Base-by-base conservation (phyloP, 2,888 invertebrate genomes). In the Chrysotoxum bicinctum region DNA sequence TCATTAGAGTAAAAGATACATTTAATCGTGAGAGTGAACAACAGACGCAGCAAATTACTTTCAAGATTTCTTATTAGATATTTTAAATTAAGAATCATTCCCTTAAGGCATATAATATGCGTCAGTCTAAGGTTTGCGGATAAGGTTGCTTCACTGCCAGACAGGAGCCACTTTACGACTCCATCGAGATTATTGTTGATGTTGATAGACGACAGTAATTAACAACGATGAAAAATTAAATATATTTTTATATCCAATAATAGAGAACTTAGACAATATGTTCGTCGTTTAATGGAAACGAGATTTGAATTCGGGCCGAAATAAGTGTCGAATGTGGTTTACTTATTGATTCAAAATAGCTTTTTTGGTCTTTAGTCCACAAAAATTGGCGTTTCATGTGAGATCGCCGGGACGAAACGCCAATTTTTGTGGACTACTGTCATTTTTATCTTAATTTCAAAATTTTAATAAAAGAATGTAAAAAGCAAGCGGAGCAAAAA, bases 71-170 rank as follows among this genome's bases (percentile, higher is more conserved):
- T 66, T 58, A 54, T 48, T 12, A 73, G 66, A 73, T 76, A 76
- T 81, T 70, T 81, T 76, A 76, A 81, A 81, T 81, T 81, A 81
- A 70, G 70, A 75, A 81, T 75, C 5, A 70, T 35, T 70, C 43
- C 54, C 69, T 52, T 2, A 16, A 37, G 35, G 19, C 58, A 58
- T 14, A 58, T 35, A 19, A 35, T n/a, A n/a, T 21, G 3, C n/a
- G 3, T 23, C 14, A 23, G 58, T n/a, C n/a, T 37, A 9, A 35
- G 14, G 23, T 37, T 2, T 19, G 19, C 19, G 3, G 43, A 43
- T 43, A 19, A 8, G 9, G 1, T 12, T 0, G 14, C 14, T 21
- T 21, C 6, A 21, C 1, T 48, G 21, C 23, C 21, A 48, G 48
- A 48, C 21, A 23, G 48, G 5, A 48, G 21, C 21, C 48, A 48